phyloP scores from a whole-genome alignment of 1,140 invertebrate genomes.

The Trissolcus basalis region DNA sequence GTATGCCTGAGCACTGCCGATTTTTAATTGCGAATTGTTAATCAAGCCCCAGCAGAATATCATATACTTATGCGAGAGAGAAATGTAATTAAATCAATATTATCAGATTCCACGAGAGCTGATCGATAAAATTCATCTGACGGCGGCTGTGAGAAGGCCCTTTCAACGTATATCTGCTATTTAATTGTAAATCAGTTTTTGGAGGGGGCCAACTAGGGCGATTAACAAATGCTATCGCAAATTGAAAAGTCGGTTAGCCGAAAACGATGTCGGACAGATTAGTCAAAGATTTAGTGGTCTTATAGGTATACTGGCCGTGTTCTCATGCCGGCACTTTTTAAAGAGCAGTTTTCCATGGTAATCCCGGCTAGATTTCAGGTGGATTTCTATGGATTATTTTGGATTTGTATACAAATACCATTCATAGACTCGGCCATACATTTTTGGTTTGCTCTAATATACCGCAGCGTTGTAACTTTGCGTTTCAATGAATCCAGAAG shows the following conservation, averaged over 20 bases:
- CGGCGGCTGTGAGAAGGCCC: too few species aligned
- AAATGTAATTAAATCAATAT: too few species aligned
- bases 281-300: slow-evolving; percentile 16
- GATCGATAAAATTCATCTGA: too few species aligned
- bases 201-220: too few species aligned
- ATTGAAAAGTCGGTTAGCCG: not conserved
- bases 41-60: too few species aligned
- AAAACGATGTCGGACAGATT: slow-evolving; percentile 16
- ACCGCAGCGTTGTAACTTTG: not conserved
- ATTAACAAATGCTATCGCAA: not conserved
- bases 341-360: slow-evolving; percentile 42
- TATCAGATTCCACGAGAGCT: too few species aligned
- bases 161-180: too few species aligned
- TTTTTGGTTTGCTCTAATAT: slow-evolving; percentile 24
- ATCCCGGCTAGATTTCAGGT: slow-evolving; percentile 48
- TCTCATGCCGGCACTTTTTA: slow-evolving; percentile 27
- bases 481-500: not conserved
- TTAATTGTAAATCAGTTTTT: too few species aligned
- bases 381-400: slow-evolving; percentile 52
- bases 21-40: too few species aligned
- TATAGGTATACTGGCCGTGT: slow-evolving; percentile 5
- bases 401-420: slow-evolving; percentile 46
- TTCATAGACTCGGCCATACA: slow-evolving; percentile 8
- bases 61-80: too few species aligned
- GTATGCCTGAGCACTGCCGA: too few species aligned